Conservation (phyloP, 2,113 vertebrate genomes). For the Poicephalus gulielmi region DNA sequence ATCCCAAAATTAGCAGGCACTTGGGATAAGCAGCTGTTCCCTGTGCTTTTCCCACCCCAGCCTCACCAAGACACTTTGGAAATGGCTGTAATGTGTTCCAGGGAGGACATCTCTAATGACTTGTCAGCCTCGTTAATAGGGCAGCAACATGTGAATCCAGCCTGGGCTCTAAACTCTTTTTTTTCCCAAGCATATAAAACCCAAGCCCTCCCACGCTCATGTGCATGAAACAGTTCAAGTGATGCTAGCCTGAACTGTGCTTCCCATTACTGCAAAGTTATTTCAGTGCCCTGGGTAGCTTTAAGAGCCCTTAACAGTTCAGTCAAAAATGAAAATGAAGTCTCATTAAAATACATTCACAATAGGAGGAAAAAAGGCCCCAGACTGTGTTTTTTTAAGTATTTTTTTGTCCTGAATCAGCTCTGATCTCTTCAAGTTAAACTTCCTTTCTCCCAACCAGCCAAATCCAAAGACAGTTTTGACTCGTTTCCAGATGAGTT, state of each 20-base stretch:
- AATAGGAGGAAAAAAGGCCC: conserved; percentile 58
- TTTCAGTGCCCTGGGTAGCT: conserved; percentile 40
- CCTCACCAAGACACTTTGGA: conserved; percentile 19
- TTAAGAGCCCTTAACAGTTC: conserved; percentile 18
- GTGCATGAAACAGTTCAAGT: conserved; percentile 18
- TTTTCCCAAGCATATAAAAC: conserved; percentile 36
- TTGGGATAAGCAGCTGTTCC: not conserved
- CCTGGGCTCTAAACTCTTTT: not conserved
- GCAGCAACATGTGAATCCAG: conserved; percentile 20
- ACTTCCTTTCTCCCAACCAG: conserved; percentile 39
- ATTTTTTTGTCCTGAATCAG: conserved; percentile 64
- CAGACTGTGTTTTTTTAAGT: conserved; percentile 56
- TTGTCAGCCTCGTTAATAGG: conserved; percentile 11
- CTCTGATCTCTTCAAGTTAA: conserved; percentile 47
- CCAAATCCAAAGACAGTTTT: conserved; percentile 48
- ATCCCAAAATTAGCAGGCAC: not conserved
- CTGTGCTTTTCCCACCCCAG: not conserved
- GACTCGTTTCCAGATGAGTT: conserved; percentile 59
- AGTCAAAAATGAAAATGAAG: conserved; percentile 53
- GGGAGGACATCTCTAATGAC: not conserved
- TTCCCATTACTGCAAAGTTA: conserved; percentile 35
- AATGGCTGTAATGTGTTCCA: not conserved
- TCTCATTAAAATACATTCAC: conserved; percentile 63
- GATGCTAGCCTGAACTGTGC: conserved; percentile 43
- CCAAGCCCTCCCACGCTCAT: conserved; percentile 15